These are phyloP conservation scores for Coilia nasus DNA, from an alignment of 2,797 vertebrate genomes.

Conservation along the genomic window DNA sequence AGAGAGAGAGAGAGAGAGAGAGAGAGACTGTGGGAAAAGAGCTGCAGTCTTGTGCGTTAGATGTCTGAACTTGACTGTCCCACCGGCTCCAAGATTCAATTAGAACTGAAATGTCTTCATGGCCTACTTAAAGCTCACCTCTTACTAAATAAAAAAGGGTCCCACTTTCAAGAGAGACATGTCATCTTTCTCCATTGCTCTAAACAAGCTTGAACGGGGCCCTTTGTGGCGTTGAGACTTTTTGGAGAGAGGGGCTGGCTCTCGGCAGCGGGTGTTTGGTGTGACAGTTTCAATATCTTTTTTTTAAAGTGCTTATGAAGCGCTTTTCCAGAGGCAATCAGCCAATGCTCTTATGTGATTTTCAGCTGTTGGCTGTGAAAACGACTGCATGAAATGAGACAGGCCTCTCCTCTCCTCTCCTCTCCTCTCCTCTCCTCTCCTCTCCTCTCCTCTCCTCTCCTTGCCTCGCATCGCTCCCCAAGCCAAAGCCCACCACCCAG, in stretches of 20 bases:
- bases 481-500: background rate
- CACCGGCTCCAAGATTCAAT: background rate
- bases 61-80: background rate
- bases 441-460: too few species aligned
- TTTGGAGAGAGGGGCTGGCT: background rate
- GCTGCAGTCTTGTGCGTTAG: background rate
- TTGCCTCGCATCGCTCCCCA: too few species aligned
- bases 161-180: background rate
- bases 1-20: too few species aligned
- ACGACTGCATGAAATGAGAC: background rate
- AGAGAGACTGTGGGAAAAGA: too few species aligned
- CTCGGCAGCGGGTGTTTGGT: background rate
- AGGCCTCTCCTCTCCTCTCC: background rate
- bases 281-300: background rate
- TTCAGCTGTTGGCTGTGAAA: slow-evolving; percentile 20
- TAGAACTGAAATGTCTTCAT: background rate
- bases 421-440: too few species aligned
- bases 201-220: background rate
- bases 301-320: slow-evolving; percentile 12
- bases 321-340: slow-evolving; percentile 16
- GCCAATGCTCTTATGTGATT: slow-evolving; percentile 26
- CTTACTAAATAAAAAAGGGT: background rate
- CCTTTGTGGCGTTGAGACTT: background rate
- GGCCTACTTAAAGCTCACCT: slow-evolving; percentile 9
- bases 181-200: slow-evolving; percentile 8